Evolutionary conservation across 2,888 invertebrate species (phyloP), one percentile per base, ranked within the genome.

Genomic region (Andrena marginata): DNA sequence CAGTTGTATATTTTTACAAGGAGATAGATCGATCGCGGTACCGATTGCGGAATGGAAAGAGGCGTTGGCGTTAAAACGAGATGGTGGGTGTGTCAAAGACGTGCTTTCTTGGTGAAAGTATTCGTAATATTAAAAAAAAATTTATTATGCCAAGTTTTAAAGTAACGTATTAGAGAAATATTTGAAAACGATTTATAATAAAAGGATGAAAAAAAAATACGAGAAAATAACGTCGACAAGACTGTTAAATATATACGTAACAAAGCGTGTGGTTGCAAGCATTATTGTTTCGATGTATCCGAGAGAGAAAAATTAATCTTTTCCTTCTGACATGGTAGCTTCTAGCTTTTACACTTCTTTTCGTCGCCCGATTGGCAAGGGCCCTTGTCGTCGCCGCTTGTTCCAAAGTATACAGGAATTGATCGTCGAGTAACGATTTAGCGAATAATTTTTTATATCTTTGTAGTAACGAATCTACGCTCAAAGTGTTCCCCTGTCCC

Each of bases 51-150:
- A 59, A 51, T 20, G 31, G 26, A 42, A 54, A 31, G 26, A 67
- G 65, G 73, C 77, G 70, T 79, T 79, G 65, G 73, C 72, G 82
- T 65, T 85, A 54, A 62, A 51, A 56, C 48, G 70, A 60, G 29
- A 59, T 23, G 62, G 16, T 42, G 49, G 65, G 76, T 56, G 77
- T 82, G 74, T 87, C 81, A 72, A 84, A 81, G 76, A 79, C 76
- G 82, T 85, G 82, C 85, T 85, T 81, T 82, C 79, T 79, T 77
- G 70, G 71, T 82, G 86, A 86, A 86, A 86, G 86, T 86, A 87
- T 85, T 85, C 82, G 64, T 75, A 68, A 51, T 71, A 77, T 56
- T 65, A 63, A 51, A 68, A 49, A 81, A 63, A 72, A 80, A 49
- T 79, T 78, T 77, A 77, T 69, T 72, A 77, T 62, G 80, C 56